Evolutionary conservation across 2,888 invertebrate species (phyloP).

Genomic region (Gastrophysa polygoni): DNA sequence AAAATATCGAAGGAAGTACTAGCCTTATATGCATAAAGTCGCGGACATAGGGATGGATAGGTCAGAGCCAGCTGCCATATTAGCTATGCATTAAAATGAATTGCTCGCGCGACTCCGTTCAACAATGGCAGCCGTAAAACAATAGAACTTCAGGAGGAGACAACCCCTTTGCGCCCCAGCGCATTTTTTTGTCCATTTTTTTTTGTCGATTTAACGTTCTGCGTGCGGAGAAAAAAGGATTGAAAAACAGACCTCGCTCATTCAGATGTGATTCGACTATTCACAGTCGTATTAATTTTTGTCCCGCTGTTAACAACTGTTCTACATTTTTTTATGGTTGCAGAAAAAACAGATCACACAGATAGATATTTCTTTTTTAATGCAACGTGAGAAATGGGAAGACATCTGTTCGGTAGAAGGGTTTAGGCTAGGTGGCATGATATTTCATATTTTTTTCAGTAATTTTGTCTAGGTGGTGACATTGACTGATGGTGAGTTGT

Average conservation of each 20-base stretch:
- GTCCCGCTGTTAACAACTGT: constrained; percentile 40
- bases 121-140: constrained; percentile 43
- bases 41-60: background rate
- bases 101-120: constrained; percentile 32
- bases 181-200: constrained; percentile 35
- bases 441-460: background rate
- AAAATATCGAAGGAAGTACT: constrained; percentile 13
- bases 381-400: constrained; percentile 19
- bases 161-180: constrained; percentile 37
- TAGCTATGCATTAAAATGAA: constrained; percentile 50
- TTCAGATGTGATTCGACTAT: constrained; percentile 34
- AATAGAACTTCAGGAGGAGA: constrained; percentile 37
- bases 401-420: constrained; percentile 22
- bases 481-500: background rate
- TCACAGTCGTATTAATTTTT: constrained; percentile 36
- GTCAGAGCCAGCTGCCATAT: constrained; percentile 34
- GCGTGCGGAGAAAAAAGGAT: constrained; percentile 21
- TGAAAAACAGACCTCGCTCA: constrained; percentile 27
- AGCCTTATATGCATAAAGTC: constrained; percentile 23
- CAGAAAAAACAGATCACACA: constrained; percentile 24
- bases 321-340: constrained; percentile 33
- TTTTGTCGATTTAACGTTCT: constrained; percentile 38
- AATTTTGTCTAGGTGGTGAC: background rate
- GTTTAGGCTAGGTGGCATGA: background rate
- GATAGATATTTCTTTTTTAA: constrained; percentile 23